A percentile compares a stretch with the other conserved stretches of the same genome.
Conservation (phyloP, 2,797 vertebrate species). For the Mormyrus hasselquistii region DNA sequence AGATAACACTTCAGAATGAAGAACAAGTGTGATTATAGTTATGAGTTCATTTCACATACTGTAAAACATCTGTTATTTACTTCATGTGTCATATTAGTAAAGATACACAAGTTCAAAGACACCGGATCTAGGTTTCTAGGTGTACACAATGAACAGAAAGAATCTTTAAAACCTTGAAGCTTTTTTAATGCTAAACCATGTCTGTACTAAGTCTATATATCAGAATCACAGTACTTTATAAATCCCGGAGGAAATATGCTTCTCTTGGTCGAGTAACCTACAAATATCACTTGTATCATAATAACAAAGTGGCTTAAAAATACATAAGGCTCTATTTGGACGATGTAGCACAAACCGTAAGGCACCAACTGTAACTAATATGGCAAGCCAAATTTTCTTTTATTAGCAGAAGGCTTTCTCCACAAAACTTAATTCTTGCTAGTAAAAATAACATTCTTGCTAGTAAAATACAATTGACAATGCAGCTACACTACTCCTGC, state of each 20-base stretch:
- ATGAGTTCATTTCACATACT: slow-evolving; percentile 72
- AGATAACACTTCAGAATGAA: slow-evolving; percentile 50
- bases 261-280: slow-evolving; percentile 51
- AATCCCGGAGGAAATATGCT: neutral
- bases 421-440: no score
- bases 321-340: slow-evolving; percentile 29
- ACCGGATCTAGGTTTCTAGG: slow-evolving; percentile 41
- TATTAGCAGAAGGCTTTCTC: no score
- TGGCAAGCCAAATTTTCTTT: no score
- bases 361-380: no score
- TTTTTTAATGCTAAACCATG: slow-evolving; percentile 38
- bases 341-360: no score
- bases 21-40: slow-evolving; percentile 64
- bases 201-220: slow-evolving; percentile 27
- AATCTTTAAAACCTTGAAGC: slow-evolving; percentile 73
- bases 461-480: neutral
- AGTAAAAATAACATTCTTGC: no score
- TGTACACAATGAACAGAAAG: slow-evolving; percentile 46
- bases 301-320: slow-evolving; percentile 44
- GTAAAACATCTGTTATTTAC: slow-evolving; percentile 70
- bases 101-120: slow-evolving; percentile 53
- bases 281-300: slow-evolving; percentile 27
- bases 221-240: no score
- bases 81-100: slow-evolving; percentile 53
- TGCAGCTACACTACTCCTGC: neutral